Evolutionary conservation across 2,797 vertebrate species (phyloP).

Genomic region (Spea hammondii): DNA sequence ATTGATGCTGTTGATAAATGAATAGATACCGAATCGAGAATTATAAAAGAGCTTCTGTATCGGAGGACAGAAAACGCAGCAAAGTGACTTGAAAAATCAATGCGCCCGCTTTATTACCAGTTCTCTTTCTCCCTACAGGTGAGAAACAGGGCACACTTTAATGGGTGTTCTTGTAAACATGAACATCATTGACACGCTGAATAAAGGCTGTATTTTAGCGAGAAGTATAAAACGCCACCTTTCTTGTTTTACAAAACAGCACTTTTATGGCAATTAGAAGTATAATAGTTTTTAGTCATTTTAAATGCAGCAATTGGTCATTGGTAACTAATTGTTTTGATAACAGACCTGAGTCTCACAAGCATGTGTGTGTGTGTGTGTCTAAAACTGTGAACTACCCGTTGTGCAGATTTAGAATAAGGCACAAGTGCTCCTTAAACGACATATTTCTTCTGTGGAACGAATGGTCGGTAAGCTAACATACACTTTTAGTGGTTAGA

Average conservation of each 20-base stretch:
- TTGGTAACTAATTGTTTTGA: no score
- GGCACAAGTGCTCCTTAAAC: no score
- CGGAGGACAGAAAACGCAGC: conserved; percentile 35
- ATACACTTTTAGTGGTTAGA: no score
- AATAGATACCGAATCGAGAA: conserved; percentile 41
- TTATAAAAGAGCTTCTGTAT: conserved; percentile 39
- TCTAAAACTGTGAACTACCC: no score
- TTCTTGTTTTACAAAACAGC: background rate
- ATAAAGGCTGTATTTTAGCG: background rate
- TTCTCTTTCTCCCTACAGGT: conserved; percentile 18
- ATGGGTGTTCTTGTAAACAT: conserved; percentile 13
- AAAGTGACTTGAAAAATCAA: conserved; percentile 39
- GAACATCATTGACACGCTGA: background rate
- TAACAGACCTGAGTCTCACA: no score
- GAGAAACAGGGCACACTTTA: conserved; percentile 17
- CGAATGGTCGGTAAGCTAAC: no score
- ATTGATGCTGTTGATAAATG: conserved; percentile 48
- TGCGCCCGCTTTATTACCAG: conserved; percentile 26
- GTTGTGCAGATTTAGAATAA: no score
- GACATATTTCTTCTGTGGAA: no score
- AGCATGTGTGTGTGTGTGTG: no score
- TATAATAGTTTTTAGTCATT: background rate
- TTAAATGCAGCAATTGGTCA: no score
- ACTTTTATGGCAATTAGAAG: background rate
- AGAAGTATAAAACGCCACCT: background rate